Evolutionary conservation across 2,113 vertebrate genomes (phyloP).

Genomic region (Regulus satrapa): DNA sequence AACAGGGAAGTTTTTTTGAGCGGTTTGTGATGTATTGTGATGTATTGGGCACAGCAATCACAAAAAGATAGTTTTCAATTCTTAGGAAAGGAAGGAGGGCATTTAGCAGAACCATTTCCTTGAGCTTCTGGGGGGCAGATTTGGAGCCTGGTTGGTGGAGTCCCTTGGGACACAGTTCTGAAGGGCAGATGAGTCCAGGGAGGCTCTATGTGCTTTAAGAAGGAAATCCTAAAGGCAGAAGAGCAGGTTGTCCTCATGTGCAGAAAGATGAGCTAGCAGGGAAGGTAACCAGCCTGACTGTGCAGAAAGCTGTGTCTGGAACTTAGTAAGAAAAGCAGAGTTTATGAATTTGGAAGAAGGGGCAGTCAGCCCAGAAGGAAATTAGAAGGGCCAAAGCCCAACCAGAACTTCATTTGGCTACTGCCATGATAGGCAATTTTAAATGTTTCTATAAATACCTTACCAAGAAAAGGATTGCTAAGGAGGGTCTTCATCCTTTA

Average conservation of each 20-base stretch:
- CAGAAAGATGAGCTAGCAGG: neutral
- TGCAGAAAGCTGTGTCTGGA: neutral
- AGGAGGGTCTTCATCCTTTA: neutral
- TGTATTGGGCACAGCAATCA: neutral
- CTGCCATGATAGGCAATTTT: neutral
- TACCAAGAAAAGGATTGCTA: neutral
- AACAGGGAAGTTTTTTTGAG: too few relatives aligned
- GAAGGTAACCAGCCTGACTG: neutral
- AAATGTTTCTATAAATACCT: neutral
- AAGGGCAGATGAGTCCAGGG: neutral
- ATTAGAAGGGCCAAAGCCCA: neutral
- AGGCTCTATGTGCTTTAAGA: neutral
- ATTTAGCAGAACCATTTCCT: neutral
- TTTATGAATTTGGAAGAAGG: neutral
- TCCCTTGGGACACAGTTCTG: neutral
- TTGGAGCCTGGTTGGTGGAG: neutral
- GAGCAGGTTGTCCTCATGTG: neutral
- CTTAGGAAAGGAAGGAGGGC: neutral
- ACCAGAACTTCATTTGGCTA: neutral
- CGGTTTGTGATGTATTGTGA: too few relatives aligned
- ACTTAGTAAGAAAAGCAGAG: neutral
- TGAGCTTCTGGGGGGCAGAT: neutral
- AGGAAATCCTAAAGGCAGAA: neutral
- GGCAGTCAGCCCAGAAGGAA: neutral
- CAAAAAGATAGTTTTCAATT: neutral